A percentile compares a stretch with the other conserved stretches of the same genome.
Conservation (phyloP, 1,140 invertebrate genomes). For the Drosophila lacteicornis region DNA sequence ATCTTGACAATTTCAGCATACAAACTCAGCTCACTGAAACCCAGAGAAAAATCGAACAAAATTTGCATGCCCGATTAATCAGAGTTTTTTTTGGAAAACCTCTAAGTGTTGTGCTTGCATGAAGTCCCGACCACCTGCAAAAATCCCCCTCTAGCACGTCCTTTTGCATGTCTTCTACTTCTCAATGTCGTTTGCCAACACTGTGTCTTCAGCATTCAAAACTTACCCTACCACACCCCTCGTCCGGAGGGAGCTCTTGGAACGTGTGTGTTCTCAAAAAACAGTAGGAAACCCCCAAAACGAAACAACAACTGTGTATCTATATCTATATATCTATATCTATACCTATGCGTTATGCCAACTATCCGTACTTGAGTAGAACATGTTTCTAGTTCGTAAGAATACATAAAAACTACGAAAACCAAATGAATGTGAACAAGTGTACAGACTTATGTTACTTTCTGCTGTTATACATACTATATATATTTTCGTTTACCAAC, state of each 20-base stretch:
- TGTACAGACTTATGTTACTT: constrained; percentile 63
- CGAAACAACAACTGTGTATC: constrained; percentile 41
- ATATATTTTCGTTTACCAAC: constrained; percentile 36
- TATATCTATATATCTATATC: constrained; percentile 10
- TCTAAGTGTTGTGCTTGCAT: constrained; percentile 48
- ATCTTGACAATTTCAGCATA: constrained; percentile 35
- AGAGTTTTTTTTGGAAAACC: constrained; percentile 8
- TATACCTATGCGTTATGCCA: constrained; percentile 50
- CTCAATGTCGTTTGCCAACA: constrained; percentile 35
- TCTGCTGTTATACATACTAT: constrained; percentile 48
- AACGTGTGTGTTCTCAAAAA: constrained; percentile 76
- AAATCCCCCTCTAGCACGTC: constrained; percentile 11
- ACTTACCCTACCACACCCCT: constrained; percentile 9
- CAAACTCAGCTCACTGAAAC: constrained; percentile 22
- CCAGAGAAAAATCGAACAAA: constrained; percentile 21
- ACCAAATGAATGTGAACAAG: constrained; percentile 64
- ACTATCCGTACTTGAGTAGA: constrained; percentile 56
- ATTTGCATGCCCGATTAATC: constrained; percentile 24
- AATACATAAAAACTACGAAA: constrained; percentile 30
- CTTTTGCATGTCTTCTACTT: constrained; percentile 34
- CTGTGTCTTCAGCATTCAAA: constrained; percentile 34
- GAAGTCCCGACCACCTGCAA: constrained; percentile 3
- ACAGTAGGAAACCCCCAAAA: constrained; percentile 27
- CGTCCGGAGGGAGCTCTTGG: constrained; percentile 25
- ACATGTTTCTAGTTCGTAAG: constrained; percentile 67